These are phyloP conservation scores for Pipistrellus pygmaeus DNA, from an alignment of 2,797 vertebrate genomes.

Conservation along the genomic window DNA sequence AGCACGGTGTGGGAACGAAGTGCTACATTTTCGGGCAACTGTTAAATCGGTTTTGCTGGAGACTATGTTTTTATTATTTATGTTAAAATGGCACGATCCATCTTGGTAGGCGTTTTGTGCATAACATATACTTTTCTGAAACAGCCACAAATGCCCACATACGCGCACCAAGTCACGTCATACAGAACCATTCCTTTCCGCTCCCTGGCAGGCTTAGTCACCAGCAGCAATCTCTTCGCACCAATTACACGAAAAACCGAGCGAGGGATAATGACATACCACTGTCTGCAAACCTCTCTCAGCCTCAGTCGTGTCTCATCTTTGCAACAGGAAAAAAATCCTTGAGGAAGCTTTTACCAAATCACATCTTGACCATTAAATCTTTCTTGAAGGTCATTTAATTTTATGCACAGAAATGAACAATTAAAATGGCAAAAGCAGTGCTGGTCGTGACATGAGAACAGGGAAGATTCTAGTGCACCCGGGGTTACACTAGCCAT, in stretches of 20 bases:
- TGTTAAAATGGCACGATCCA: slow-evolving; percentile 48
- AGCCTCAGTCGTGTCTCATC: slow-evolving; percentile 52
- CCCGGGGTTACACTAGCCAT: accelerated
- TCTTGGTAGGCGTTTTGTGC: background rate
- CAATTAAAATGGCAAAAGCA: slow-evolving; percentile 66
- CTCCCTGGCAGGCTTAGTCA: background rate
- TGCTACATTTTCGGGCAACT: slow-evolving; percentile 43
- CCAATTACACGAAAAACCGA: slow-evolving; percentile 62
- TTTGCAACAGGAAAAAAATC: slow-evolving; percentile 68
- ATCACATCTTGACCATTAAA: slow-evolving; percentile 76
- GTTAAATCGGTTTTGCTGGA: slow-evolving; percentile 61
- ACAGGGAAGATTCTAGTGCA: background rate
- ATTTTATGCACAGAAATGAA: slow-evolving; percentile 77
- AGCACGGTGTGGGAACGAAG: slow-evolving; percentile 63
- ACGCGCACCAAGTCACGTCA: background rate
- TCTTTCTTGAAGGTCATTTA: slow-evolving; percentile 76
- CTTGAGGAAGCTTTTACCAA: slow-evolving; percentile 76
- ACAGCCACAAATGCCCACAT: background rate
- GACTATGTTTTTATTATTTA: slow-evolving; percentile 67
- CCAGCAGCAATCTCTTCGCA: slow-evolving; percentile 39
- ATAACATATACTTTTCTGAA: background rate
- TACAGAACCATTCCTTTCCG: background rate
- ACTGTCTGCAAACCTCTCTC: slow-evolving; percentile 55
- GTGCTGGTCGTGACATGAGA: slow-evolving; percentile 8
- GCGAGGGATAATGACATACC: slow-evolving; percentile 51